These are phyloP conservation scores for Drosophila helvetica DNA, from an alignment of 2,888 invertebrate species.

Conservation along the genomic window DNA sequence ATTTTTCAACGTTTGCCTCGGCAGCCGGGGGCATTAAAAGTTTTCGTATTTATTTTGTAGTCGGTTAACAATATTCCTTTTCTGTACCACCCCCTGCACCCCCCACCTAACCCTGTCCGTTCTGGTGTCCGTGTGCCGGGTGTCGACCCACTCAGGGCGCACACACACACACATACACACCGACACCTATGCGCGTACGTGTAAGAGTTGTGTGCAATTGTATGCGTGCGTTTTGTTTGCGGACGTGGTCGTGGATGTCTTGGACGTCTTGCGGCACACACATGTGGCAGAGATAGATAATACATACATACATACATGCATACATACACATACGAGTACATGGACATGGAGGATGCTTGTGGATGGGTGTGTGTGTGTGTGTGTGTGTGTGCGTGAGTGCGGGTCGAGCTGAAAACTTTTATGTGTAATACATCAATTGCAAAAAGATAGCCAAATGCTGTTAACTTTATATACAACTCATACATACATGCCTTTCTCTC, in stretches of 20 bases:
- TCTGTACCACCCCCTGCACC: constrained; percentile 31
- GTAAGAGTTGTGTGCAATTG: constrained; percentile 68
- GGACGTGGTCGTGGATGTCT: constrained; percentile 74
- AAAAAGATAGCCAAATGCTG: constrained; percentile 82
- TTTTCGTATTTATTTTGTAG: constrained; percentile 81
- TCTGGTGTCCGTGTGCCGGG: constrained; percentile 1
- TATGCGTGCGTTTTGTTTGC: constrained; percentile 79
- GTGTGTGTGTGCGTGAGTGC: constrained; percentile 27
- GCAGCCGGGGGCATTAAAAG: constrained; percentile 78
- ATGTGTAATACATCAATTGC: constrained; percentile 83
- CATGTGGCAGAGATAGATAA: constrained; percentile 32
- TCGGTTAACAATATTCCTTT: constrained; percentile 81
- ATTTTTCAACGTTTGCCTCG: constrained; percentile 76
- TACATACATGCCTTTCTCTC: constrained; percentile 19
- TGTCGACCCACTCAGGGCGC: constrained; percentile 38
- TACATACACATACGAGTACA: constrained; percentile 60
- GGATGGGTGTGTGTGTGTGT: constrained; percentile 31
- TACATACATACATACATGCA: constrained; percentile 22
- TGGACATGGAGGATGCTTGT: constrained; percentile 40
- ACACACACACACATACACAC: constrained; percentile 7
- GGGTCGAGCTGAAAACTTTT: constrained; percentile 71
- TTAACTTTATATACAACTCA: constrained; percentile 78
- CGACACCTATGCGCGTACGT: constrained; percentile 49
- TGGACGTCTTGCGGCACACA: constrained; percentile 64
- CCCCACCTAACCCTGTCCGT: background rate